These are phyloP conservation scores for Nycticorax nycticorax DNA, from an alignment of 2,113 vertebrate genomes.

Conservation along the genomic window DNA sequence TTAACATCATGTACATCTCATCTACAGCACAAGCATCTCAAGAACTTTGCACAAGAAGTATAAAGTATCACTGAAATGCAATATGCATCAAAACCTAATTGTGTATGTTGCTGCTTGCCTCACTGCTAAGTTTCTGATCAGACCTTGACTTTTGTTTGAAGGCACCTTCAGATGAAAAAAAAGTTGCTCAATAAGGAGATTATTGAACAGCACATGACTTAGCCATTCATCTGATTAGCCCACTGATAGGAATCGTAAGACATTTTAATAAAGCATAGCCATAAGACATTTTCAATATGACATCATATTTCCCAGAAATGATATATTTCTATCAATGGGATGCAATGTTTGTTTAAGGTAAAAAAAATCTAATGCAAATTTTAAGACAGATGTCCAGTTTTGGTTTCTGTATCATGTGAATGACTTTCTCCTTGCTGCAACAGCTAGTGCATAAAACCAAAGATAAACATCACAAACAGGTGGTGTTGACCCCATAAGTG, in stretches of 20 bases:
- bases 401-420: constrained; percentile 34
- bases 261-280: constrained; percentile 35
- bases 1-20: not conserved
- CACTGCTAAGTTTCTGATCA: not conserved
- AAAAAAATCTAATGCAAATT: not conserved
- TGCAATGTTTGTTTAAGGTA: constrained; percentile 3
- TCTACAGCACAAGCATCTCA: not conserved
- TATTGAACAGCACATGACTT: constrained; percentile 74
- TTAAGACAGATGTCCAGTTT: not conserved
- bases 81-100: not conserved
- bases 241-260: constrained; percentile 72
- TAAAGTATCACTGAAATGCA: not conserved
- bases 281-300: not conserved
- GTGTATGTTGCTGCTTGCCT: not conserved
- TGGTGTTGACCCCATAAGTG: not conserved
- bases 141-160: not conserved
- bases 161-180: not conserved
- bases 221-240: constrained; percentile 68
- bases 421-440: not conserved
- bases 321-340: constrained; percentile 20
- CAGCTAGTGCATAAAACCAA: not conserved
- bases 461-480: not conserved
- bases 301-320: not conserved
- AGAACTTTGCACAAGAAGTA: not conserved
- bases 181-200: constrained; percentile 52